Evolutionary conservation across 1,140 invertebrate genomes (phyloP), one percentile per base, ranked within the genome.

Genomic region (Scaptomyza pallida): DNA sequence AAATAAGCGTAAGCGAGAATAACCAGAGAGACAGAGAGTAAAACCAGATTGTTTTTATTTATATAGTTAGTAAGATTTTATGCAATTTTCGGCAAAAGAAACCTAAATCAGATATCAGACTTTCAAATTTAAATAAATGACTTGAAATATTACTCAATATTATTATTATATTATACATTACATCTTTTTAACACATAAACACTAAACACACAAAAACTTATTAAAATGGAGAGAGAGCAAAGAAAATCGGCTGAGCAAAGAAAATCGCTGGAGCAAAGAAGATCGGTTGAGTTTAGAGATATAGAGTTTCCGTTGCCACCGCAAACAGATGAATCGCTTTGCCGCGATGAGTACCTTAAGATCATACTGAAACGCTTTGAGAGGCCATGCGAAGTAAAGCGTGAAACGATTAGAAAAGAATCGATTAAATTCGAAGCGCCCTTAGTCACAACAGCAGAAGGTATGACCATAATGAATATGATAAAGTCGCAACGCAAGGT

Each of bases 291-390:
- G 5, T 30, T n/a, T n/a, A 37, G 0, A 37, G 12, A 12, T 3
- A 55, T 78, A 5, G 0, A 4, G n/a, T 79, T 75, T 13, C 63
- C 80, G 0, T 23, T 83, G 19, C 80, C 80, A 3, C 15, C 30
- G 1, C 80, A 85, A 0, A 13, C 8, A 0, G 63, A 79, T 62
- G 23, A 41, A 1, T 45, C 76, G 3, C 3, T 55, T 0, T 85
- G 79, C 44, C 80, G 79, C 9, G 79, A 83, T 55, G 41, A 68
- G 5, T 83, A 51, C 8, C 37, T 83, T 0, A 43, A 23, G 1
- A 9, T 0, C 1, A 15, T 60, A 2, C 6, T 70, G 0, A n/a
- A 21, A 0, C 41, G 41, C 1, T 15, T 5, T 3, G 17, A 26
- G 0, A n/a, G 1, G 0, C 0, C 15, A 15, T 15, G 2, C 5